Evolutionary conservation across 2,888 invertebrate species (phyloP), one percentile per base, ranked within the genome.

Genomic region (Syrphus vitripennis): DNA sequence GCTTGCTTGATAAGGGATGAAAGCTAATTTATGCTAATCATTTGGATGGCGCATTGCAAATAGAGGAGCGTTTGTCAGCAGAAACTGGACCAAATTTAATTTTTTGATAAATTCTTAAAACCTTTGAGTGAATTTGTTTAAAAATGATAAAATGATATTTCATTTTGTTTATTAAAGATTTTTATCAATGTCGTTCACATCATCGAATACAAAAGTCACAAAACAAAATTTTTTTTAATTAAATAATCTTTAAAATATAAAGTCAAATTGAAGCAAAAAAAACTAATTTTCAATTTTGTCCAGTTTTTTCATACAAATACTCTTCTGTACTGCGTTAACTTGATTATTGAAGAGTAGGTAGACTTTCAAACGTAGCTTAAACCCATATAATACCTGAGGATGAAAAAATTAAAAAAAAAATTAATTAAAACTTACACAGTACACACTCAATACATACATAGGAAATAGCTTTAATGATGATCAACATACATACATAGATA

Each of bases 1-100:
- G n/a, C n/a, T n/a, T n/a, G n/a, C n/a, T 57, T 72, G 86, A 82
- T 86, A 86, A 86, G 82, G 86, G 82, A 82, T 70, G 70, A 77
- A 82, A 69, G 82, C 77, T 77, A 74, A 86, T 86, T 86, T 74
- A 86, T 86, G 74, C 76, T 81, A 84, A 84, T 84, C 72, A 72
- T 37, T 80, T 84, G 37, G 42, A 42, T 42, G 14, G 53, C n/a
- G 7, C 24, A 6, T 26, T 26, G n/a, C 50, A n/a, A 50, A 50
- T 7, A 50, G 24, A 50, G 24, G 7, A 26, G 7, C 7, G n/a
- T 26, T 21, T 50, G 24, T 50, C n/a, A 24, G 5, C 2, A 1
- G 26, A 50, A 24, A 14, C n/a, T 14, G 50, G 24, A 50, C n/a
- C 24, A 26, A 50, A 50, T 0, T 24, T 1, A 1, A 14, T 26